These are phyloP conservation scores for Zoroaster sp. DNA, from an alignment of 53 echinoderm and acorn worm species.

Conservation along the genomic window DNA sequence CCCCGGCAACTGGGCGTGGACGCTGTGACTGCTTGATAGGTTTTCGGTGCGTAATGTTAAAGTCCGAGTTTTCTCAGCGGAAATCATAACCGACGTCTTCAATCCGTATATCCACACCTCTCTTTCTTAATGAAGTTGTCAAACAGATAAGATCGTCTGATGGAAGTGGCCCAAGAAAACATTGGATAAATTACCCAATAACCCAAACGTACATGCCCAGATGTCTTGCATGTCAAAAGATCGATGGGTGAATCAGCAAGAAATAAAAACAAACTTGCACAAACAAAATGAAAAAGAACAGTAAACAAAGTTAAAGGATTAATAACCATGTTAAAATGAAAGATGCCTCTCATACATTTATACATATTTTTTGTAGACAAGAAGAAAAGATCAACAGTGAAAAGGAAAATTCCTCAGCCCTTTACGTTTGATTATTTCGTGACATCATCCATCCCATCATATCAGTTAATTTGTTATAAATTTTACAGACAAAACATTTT, in stretches of 20 bases:
- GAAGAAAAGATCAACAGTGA: background rate
- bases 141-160: no score
- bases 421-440: background rate
- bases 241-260: no score
- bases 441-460: background rate
- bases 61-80: background rate
- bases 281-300: background rate
- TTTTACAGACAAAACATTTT: background rate
- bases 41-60: no score
- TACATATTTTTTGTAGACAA: background rate
- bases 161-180: background rate
- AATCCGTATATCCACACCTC: background rate
- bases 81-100: background rate
- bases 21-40: no score
- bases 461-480: background rate
- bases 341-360: background rate
- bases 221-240: background rate
- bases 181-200: background rate
- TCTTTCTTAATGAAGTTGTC: background rate
- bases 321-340: background rate
- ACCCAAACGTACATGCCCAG: no score
- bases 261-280: no score
- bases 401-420: background rate
- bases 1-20: no score
- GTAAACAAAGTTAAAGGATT: no score